Evolutionary conservation across 1,140 invertebrate genomes (phyloP), one percentile per base, ranked within the genome.

Genomic region (Trichogramma pretiosum): DNA sequence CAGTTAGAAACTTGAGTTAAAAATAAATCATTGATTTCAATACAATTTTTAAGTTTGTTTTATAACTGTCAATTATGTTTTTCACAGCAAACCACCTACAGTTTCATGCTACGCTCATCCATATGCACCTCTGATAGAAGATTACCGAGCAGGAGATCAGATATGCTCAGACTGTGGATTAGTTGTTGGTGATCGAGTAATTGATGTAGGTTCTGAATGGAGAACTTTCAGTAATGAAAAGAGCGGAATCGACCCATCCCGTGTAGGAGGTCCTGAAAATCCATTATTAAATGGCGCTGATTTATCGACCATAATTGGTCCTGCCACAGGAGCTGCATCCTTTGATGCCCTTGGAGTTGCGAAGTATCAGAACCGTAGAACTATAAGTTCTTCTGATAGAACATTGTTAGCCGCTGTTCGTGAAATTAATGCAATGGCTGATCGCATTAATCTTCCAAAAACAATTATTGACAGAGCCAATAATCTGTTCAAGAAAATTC

Each of bases 151-250:
- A 55, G 97, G 97, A 16, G 97, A 99, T 73, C 89, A 96, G 77
- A 96, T 99, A 61, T 99, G 97, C 74, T 89, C 93, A 19, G 92
- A 96, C 75, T 99, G 97, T 79, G 97, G 97, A 16, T 77, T 98
- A 38, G 96, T 99, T 36, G 96, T 99, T 26, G 97, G 97, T 21
- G 97, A 99, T 73, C 92, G 93, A 65, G 93, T 99, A 1, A 94
- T 99, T 56, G 97, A 99, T 77, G 97, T 99, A n/a, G 95, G 96
- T n/a, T 98, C 95, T 13, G 97, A 99, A 72, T 99, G 97, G 97
- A 79, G 97, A 69, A 99, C 96, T 40, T 99, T 99, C 68, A 97
- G 91, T 58, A 99, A 98, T 76, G 97, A 99, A 65, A 97, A 97
- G 65, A 83, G 84, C 50, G 89, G 89, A 7, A 89, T 89, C 2